Percentiles rank a stretch among this genome's conserved stretches.
Conservation (phyloP, 2,113 vertebrate genomes). For the Xyliphius kryptos region DNA sequence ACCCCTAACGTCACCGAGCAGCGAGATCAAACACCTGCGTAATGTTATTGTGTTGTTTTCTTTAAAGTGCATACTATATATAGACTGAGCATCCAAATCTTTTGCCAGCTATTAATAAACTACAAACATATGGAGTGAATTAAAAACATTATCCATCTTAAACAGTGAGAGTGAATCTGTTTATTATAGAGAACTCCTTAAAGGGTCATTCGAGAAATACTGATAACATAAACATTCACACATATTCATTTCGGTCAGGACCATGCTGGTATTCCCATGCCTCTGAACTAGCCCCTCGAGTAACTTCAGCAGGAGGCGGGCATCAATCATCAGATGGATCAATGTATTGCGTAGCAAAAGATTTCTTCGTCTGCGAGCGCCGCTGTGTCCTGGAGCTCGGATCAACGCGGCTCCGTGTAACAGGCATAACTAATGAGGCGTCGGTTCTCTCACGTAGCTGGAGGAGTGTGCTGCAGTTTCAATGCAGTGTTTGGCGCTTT, state of each 20-base stretch:
- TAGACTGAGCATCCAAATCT: too few species aligned
- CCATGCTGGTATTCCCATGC: background rate
- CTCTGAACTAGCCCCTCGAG: background rate
- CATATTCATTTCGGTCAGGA: background rate
- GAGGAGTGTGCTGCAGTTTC: background rate
- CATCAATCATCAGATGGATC: background rate
- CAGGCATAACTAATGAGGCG: background rate
- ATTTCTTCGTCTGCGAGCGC: background rate
- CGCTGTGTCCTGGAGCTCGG: slow-evolving; percentile 4
- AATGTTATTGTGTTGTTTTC: too few species aligned
- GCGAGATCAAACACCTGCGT: too few species aligned
- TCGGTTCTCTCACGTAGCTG: background rate
- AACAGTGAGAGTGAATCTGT: too few species aligned
- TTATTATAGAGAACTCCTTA: too few species aligned
- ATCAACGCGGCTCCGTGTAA: background rate
- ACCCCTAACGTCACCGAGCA: too few species aligned
- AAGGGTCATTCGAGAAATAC: too few species aligned
- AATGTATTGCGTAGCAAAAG: slow-evolving; percentile 5
- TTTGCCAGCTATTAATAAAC: too few species aligned
- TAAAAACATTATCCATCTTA: too few species aligned
- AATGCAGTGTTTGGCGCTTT: background rate
- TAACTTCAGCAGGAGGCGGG: background rate
- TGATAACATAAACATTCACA: background rate
- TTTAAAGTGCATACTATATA: too few species aligned
- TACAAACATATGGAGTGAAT: too few species aligned